Evolutionary conservation across 2,888 invertebrate species (phyloP), one percentile per base, ranked within the genome.

Genomic region (Dendrolimus houi): DNA sequence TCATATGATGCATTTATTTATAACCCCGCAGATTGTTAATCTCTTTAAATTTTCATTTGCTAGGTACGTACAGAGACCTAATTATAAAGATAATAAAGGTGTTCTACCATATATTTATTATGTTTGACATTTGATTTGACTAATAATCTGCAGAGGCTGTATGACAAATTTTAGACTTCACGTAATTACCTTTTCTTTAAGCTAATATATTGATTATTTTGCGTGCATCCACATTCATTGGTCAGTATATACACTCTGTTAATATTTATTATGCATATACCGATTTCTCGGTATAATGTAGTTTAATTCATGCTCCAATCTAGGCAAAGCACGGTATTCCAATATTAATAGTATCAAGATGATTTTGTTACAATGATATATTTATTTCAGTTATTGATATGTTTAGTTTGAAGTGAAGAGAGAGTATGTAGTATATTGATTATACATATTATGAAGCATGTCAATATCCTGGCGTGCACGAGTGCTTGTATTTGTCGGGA

Each of bases 401-500:
- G 58, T 67, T 59, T 52, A 57, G 41, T 57, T 55, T 55, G 41
- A 60, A 61, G 53, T 58, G 47, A 29, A 29, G 29, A 29, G 29
- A 29, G 3, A 29, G 29, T 29, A 29, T 29, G 29, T 29, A 29
- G 56, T 61, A 59, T 41, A n/a, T 47, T 47, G 7, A 59, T 55
- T 62, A 65, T 67, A 66, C 58, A 66, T 62, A 61, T 58, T 61
- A 57, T 54, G 63, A 68, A 69, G 68, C 72, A 63, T 68, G 64
- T 62, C 59, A 64, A 66, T 66, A 64, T 74, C 71, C 67, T 78
- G 77, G 79, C 80, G 81, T 85, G 85, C 81, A 76, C 74, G 72
- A 74, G 82, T 84, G 81, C 72, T 66, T 72, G 73, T 72, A 12
- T 47, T 47, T 47, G 47, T 47, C 47, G 64, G 65, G 68, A 67